phyloP scores from a whole-genome alignment of 2,888 invertebrate genomes.

The Acholoe squamosa region DNA sequence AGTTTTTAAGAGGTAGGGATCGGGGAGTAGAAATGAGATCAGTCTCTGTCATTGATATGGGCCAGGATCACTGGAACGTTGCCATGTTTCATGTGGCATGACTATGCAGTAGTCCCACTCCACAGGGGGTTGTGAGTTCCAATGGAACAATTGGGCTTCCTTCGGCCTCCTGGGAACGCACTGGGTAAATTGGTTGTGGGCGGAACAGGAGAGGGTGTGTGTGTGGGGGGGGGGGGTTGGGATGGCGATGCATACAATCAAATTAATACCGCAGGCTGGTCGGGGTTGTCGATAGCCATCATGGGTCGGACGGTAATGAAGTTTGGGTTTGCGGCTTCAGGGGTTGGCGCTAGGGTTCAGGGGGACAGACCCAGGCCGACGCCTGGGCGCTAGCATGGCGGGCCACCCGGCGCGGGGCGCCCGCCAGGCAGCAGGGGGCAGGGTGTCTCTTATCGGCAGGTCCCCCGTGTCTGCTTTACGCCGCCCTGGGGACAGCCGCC shows the following conservation, averaged over 20 bases:
- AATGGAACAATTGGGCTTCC: background rate
- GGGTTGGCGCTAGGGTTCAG: background rate
- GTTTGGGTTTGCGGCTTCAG: conserved; percentile 16
- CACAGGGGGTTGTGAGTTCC: background rate
- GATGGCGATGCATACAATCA: conserved; percentile 60
- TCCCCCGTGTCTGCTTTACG: background rate
- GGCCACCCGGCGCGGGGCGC: conserved; percentile 21
- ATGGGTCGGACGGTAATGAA: conserved; percentile 33
- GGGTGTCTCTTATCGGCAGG: conserved; percentile 11
- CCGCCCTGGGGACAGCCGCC: background rate
- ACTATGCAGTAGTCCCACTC: background rate
- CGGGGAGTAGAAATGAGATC: background rate
- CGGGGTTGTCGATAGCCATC: conserved; percentile 40
- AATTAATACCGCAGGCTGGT: conserved; percentile 45
- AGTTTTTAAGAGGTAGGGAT: too few species aligned
- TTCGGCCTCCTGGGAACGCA: background rate
- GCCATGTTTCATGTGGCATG: conserved; percentile 25
- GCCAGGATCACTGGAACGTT: background rate
- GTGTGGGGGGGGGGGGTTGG: background rate
- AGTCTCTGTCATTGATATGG: background rate
- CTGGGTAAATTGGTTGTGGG: background rate
- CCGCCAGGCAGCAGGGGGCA: conserved; percentile 5
- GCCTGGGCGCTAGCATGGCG: conserved; percentile 4
- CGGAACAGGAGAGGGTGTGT: background rate
- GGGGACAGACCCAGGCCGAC: background rate